Base-by-base conservation (phyloP, 2,113 vertebrate species). In the Alaudala cheleensis region DNA sequence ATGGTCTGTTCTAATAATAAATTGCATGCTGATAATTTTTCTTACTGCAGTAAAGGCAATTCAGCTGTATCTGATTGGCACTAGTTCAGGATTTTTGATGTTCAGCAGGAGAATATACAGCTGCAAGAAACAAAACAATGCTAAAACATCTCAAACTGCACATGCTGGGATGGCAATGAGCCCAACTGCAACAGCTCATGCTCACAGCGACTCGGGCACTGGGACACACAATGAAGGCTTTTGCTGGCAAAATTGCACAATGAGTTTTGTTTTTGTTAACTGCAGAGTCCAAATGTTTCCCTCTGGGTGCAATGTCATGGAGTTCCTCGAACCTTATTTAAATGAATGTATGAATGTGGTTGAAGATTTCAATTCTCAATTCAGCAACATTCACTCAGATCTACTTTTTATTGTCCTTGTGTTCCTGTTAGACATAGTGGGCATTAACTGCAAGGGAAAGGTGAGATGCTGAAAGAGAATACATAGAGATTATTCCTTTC, bases 61-160 rank as follows among this genome's bases (percentile, higher is more conserved):
- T 95, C 84, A 80, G 78, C 80, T 96, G 37, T 94, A 95, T 96
- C 96, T 96, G 94, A 97, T 91, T 97, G 96, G 96, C 96, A 87
- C n/a, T 66, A 45, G 74, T 82, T 94, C 96, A 96, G 92, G 77
- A 93, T 79, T 90, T 92, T 69, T 78, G 73, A 90, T 3, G 9
- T 85, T 92, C 80, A 31, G 65, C 78, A 42, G 69, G 65, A 88
- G 81, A 91, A 85, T 73, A 80, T 42, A 82, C 89, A 96, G 91
- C 81, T 94, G 95, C 56, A 88, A 76, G 86, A 95, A 85, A 4
- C 40, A 73, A 91, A 96, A 92, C 84, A 96, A 86, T 15, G 34
- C 40, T 87, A 57, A 93, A 92, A 70, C 20, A 20, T 81, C 74
- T 79, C 25, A 25, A 91, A 72, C 28, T 69, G 66, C 81, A 79